A percentile compares a stretch with the other conserved stretches of the same genome.
Evolutionary conservation across 2,113 vertebrate species (phyloP).

Genomic region (Phaethornis superciliosus): DNA sequence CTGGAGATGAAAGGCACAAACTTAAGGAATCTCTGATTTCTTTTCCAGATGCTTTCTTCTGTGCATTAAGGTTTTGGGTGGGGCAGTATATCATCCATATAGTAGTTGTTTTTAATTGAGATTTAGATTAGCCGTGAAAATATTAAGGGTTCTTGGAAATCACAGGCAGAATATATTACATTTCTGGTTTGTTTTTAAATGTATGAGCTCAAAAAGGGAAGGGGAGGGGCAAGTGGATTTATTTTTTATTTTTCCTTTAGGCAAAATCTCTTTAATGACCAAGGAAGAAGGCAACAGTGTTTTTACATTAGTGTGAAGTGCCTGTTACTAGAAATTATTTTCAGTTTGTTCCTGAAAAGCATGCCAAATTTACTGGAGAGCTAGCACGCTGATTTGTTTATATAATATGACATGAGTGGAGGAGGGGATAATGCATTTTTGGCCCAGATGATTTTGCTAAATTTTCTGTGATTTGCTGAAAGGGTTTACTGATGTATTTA

Average conservation of each 20-base stretch:
- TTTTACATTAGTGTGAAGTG: not conserved
- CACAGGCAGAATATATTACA: not conserved
- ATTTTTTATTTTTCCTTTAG: constrained; percentile 2
- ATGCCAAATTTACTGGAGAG: constrained; percentile 36
- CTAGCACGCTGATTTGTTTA: not conserved
- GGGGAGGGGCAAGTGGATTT: not conserved
- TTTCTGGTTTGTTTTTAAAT: not conserved
- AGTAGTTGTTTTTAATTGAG: not conserved
- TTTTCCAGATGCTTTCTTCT: not conserved
- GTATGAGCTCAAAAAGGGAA: not conserved
- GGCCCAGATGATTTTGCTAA: not conserved
- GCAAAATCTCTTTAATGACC: not conserved
- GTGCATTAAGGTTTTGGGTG: not conserved
- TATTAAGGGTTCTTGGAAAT: not conserved
- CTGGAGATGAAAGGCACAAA: not conserved
- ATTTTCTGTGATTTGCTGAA: not conserved
- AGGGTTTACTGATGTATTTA: not conserved
- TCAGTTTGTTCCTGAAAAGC: constrained; percentile 62
- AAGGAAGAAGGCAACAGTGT: not conserved
- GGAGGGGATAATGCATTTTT: not conserved
- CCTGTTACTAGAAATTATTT: constrained; percentile 38
- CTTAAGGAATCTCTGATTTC: not conserved
- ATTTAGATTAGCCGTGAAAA: not conserved
- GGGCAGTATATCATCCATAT: not conserved
- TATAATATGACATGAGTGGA: not conserved